Percentiles rank a stretch among this genome's conserved stretches.
phyloP scores from a whole-genome alignment of 1,140 invertebrate genomes.

The Stegodyphus dumicola region DNA sequence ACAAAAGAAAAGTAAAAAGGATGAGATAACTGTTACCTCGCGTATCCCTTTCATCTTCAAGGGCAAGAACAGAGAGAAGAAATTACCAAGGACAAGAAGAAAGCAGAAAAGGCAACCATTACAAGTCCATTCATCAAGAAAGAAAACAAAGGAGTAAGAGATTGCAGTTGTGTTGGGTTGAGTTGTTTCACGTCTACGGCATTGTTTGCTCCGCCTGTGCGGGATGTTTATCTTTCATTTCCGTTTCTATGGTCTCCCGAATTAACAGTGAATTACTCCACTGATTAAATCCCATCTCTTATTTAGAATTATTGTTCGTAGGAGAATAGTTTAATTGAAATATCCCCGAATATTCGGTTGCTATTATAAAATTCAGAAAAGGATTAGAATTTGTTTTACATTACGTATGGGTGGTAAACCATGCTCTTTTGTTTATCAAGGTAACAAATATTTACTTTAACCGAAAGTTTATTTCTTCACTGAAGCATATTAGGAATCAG shows the following conservation, averaged over 20 bases:
- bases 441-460: too few species aligned
- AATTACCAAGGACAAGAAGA: background rate
- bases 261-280: background rate
- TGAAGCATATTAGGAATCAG: too few species aligned
- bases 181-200: background rate
- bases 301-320: background rate
- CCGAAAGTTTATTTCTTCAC: too few species aligned
- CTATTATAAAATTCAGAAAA: too few species aligned
- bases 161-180: conserved; percentile 11
- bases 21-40: conserved; percentile 33
- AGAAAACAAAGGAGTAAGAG: conserved; percentile 10
- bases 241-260: background rate
- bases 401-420: too few species aligned
- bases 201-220: background rate
- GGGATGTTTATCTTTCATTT: conserved; percentile 22
- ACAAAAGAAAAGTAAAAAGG: background rate
- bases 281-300: background rate
- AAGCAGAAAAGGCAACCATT: background rate
- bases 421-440: too few species aligned
- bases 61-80: background rate
- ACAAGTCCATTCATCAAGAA: background rate
- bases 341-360: too few species aligned
- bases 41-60: conserved; percentile 8
- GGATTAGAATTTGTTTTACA: too few species aligned
- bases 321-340: too few species aligned